Base-by-base conservation (phyloP, 2,113 vertebrate species). In the Brachypteracias leptosomus region DNA sequence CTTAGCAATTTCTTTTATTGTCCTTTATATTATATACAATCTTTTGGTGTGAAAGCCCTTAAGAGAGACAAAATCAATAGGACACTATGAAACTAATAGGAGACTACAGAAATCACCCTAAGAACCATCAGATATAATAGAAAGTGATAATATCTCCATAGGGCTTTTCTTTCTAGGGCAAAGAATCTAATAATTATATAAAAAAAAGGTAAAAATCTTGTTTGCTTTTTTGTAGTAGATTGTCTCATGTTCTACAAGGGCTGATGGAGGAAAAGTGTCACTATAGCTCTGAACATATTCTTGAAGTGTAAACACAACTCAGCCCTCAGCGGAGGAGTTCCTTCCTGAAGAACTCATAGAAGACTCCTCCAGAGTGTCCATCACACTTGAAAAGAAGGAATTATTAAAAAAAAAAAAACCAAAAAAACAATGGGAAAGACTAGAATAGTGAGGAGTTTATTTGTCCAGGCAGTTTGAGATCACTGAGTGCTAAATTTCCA, bases 21-120 rank as follows among this genome's bases (percentile, higher is more conserved):
- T 85, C 52, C 72, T 92, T 92, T 58, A 35, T 57, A 71, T 63
- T 81, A 81, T 49, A 72, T 6, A 81, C 49, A 92, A 61, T 61
- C 52, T 65, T 86, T 70, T 75, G 55, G 49, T 70, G 79, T 61
- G 66, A 92, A 96, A 96, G 58, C 36, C 80, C 88, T 89, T 87
- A 93, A 85, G 73, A 89, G 76, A 95, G 96, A 86, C 28, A 81
- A 93, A 96, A 94, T 93, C 90, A 90, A 97, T 94, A 92, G 62
- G 92, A 74, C 40, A 62, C 76, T 70, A 42, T 65, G 86, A 96
- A 97, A 87, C 51, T 68, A 90, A 93, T 72, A 92, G 22, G 73
- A 96, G 40, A 54, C 90, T 61, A 62, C 73, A 92, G 80, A 94
- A 96, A 90, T 62, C 88, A 96, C 44, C 87, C 79, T 44, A n/a